Evolutionary conservation across 92 coral and sea anemone species (phyloP), one percentile per base, ranked within the genome.

Genomic region (Bergia puertoricense): DNA sequence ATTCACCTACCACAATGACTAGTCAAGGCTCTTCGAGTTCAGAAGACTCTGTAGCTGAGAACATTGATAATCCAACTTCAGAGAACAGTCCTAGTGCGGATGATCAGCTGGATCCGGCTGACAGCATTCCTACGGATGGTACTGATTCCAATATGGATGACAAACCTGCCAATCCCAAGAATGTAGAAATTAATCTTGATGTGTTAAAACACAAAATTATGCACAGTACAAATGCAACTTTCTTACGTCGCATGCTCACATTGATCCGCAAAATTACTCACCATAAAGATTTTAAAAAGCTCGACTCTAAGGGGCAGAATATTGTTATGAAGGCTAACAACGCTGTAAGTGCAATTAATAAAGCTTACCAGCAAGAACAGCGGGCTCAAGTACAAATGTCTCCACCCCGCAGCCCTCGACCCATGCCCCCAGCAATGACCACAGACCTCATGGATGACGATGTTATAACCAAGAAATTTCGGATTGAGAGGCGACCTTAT

Each of bases 181-280:
- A 84, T 48, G 79, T 84, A 8, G 82, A 94, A 74, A 90, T 95
- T 66, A 95, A 95, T 85, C 93, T 95, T 18, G 98, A 92, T n/a
- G 90, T 89, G 22, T 85, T 95, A 71, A 95, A 90, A 79, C 82
- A 95, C 76, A 94, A 91, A 79, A 95, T 95, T 18, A 79, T 94
- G 83, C 96, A 94, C 91, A 93, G 92, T 37, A 95, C 91, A 67
- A 91, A 95, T 74, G 88, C 96, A 38, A 93, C 95, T 7, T 95
- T 91, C 88, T 85, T 95, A 40, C 88, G 92, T 78, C 93, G 96
- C 77, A 95, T 95, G 98, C 93, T 95, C 54, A 54, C 93, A 37
- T 89, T 95, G 6, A 95, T 95, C 81, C 93, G 89, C 59, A 93
- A 95, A 85, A 95, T 95, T 43, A 95, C 98, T 5, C 98, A 95